phyloP scores from a whole-genome alignment of 2,888 invertebrate species.

The Timema podura region DNA sequence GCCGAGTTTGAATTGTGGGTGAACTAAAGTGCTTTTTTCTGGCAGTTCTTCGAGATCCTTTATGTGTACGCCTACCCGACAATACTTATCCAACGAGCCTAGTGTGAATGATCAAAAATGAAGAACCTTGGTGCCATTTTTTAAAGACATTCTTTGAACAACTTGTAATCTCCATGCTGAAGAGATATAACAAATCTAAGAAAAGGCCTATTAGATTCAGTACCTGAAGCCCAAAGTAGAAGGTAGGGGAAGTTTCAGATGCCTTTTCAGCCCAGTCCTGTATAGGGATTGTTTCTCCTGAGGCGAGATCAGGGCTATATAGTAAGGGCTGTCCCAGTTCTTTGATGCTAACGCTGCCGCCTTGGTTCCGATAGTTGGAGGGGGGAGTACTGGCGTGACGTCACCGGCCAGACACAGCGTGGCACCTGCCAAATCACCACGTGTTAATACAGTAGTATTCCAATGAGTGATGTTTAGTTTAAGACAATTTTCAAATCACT shows the following conservation, averaged over 20 bases:
- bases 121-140: background rate
- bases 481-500: too few relatives aligned
- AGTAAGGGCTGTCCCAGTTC: too few relatives aligned
- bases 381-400: too few relatives aligned
- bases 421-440: too few relatives aligned
- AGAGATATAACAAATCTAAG: slow-evolving; percentile 4
- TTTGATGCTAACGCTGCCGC: too few relatives aligned
- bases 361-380: too few relatives aligned
- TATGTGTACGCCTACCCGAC: background rate
- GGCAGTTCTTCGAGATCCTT: background rate
- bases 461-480: too few relatives aligned
- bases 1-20: background rate
- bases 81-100: background rate
- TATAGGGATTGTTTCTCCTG: background rate
- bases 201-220: background rate
- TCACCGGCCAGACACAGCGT: too few relatives aligned
- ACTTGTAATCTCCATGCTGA: background rate
- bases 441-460: too few relatives aligned
- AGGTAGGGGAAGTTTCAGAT: background rate
- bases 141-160: background rate
- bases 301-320: too few relatives aligned
- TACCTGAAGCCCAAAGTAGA: background rate
- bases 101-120: background rate
- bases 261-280: background rate
- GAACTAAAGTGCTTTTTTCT: background rate